Evolutionary conservation across 2,797 vertebrate species (phyloP).

Genomic region (Falco naumanni): DNA sequence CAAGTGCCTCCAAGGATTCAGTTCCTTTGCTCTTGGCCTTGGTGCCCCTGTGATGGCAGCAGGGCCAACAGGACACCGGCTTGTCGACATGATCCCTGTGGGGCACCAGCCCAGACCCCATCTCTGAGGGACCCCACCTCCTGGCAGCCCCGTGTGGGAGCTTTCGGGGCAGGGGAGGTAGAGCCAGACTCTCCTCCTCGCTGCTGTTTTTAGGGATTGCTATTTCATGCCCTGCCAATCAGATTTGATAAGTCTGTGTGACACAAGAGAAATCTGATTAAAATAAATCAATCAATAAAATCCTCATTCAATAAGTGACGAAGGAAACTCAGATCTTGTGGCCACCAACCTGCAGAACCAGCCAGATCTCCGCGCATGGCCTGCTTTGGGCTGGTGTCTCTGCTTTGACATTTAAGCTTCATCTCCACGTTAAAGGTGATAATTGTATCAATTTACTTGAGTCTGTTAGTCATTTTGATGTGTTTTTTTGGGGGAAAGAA

Average conservation of each 20-base stretch:
- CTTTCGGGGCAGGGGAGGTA: background rate
- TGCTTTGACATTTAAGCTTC: background rate
- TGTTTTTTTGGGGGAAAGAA: background rate
- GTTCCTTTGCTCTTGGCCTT: background rate
- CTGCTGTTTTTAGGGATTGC: background rate
- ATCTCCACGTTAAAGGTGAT: background rate
- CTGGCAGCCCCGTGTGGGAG: fast-evolving
- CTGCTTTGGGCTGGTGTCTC: background rate
- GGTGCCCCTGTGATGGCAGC: fast-evolving
- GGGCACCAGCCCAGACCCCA: fast-evolving
- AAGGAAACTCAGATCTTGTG: background rate
- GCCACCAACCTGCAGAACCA: background rate
- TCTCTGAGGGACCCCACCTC: fast-evolving
- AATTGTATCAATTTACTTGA: background rate
- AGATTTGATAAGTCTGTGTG: background rate
- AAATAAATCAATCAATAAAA: background rate
- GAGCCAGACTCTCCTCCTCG: background rate
- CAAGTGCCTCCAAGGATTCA: background rate
- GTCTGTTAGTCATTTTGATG: background rate
- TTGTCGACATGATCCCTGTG: too few species aligned
- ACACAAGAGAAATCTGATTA: background rate
- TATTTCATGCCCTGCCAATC: background rate
- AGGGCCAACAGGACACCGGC: fast-evolving
- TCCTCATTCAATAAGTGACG: background rate
- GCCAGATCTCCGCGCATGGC: fast-evolving